phyloP scores from a whole-genome alignment of 2,888 invertebrate genomes.

The Capitulum mitella region DNA sequence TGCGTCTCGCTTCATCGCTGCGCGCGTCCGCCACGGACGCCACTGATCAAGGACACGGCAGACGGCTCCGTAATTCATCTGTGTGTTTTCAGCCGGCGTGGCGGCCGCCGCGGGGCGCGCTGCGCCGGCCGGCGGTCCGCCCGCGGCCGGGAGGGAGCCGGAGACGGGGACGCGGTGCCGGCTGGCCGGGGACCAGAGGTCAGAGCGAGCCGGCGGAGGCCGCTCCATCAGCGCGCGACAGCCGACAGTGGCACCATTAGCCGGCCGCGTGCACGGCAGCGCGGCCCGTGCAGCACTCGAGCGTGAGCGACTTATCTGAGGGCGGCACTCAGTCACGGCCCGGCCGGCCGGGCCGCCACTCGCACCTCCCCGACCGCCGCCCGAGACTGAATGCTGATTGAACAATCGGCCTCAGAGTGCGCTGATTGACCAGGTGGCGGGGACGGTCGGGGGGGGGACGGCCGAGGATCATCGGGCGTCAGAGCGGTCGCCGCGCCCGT shows the following conservation, averaged over 20 bases:
- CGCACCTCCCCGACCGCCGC: not conserved
- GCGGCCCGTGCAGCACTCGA: not conserved
- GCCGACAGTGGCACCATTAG: not conserved
- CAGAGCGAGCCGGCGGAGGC: not conserved
- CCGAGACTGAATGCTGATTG: not conserved
- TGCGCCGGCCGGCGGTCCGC: not conserved
- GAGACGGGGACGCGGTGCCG: not conserved
- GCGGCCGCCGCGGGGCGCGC: not conserved
- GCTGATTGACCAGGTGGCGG: slow-evolving; percentile 14
- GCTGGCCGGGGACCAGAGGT: not conserved
- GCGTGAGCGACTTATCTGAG: not conserved
- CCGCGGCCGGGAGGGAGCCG: not conserved
- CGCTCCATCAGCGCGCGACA: not conserved
- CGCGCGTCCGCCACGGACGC: no score
- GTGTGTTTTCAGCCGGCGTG: not conserved
- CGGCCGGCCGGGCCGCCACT: not conserved
- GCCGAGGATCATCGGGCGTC: not conserved
- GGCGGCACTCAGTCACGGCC: not conserved
- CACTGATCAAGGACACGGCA: no score
- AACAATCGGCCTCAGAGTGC: not conserved
- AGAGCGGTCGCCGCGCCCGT: not conserved
- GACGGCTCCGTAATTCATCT: not conserved
- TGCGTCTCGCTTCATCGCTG: no score
- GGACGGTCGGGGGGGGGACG: not conserved
- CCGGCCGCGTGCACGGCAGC: not conserved